Evolutionary conservation across 53 echinoderm and acorn worm species (phyloP).

Genomic region (Paelopatides confundens): DNA sequence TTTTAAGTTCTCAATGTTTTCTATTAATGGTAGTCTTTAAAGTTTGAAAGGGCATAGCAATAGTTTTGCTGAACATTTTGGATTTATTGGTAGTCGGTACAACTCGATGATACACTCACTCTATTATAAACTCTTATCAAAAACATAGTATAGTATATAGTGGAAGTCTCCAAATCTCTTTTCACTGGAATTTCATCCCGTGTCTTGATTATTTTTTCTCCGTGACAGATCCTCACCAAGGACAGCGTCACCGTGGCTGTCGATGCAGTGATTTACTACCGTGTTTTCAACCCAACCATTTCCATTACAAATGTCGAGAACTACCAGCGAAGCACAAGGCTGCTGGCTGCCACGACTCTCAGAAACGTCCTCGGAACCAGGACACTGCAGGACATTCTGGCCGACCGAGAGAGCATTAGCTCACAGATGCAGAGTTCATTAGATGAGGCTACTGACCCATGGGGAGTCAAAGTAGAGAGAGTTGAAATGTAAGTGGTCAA

Average conservation of each 20-base stretch:
- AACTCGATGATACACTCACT: too few species aligned
- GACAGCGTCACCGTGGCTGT: slow-evolving; percentile 99
- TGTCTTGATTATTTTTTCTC: not conserved
- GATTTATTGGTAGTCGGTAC: too few species aligned
- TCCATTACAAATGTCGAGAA: slow-evolving; percentile 98
- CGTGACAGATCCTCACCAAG: slow-evolving; percentile 85
- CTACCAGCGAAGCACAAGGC: slow-evolving; percentile 89
- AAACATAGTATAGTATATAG: too few species aligned
- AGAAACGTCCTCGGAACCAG: slow-evolving; percentile 95
- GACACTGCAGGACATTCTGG: slow-evolving; percentile 89
- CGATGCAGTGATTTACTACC: slow-evolving; percentile 97
- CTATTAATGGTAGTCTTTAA: too few species aligned
- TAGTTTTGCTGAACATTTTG: too few species aligned
- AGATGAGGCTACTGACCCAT: slow-evolving; percentile 98
- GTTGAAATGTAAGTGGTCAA: slow-evolving; percentile 99
- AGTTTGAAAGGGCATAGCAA: too few species aligned
- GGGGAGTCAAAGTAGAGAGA: slow-evolving; percentile 98
- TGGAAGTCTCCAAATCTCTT: too few species aligned
- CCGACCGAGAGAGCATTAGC: slow-evolving; percentile 92
- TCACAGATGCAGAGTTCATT: slow-evolving; percentile 83
- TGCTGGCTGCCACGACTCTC: slow-evolving; percentile 93
- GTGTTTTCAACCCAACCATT: slow-evolving; percentile 95
- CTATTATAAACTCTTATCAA: too few species aligned
- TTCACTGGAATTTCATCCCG: too few species aligned
- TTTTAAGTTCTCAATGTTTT: too few species aligned